Conservation (phyloP, 2,113 vertebrate genomes). For the Conger conger region DNA sequence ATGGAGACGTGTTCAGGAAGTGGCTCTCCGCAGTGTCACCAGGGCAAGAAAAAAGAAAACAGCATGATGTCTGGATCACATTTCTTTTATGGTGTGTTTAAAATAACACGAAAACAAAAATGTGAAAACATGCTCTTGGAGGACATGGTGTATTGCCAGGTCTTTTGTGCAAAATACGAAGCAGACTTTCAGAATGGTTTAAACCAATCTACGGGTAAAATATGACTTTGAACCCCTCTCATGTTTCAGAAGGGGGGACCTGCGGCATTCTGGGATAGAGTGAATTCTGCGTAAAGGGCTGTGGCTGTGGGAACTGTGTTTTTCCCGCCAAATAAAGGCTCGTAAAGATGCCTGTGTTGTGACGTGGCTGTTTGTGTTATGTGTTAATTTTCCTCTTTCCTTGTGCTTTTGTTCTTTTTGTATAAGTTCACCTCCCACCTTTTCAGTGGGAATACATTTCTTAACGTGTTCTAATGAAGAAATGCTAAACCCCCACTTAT, state of each 20-base stretch:
- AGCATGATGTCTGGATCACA: neutral
- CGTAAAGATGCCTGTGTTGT: neutral
- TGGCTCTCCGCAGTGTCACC: neutral
- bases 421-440: neutral
- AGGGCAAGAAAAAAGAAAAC: neutral
- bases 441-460: neutral
- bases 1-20: neutral
- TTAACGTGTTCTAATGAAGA: neutral
- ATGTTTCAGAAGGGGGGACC: neutral
- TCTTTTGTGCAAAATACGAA: neutral
- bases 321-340: neutral
- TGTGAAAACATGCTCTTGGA: neutral
- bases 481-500: neutral
- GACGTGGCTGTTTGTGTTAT: neutral
- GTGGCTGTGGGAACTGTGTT: neutral
- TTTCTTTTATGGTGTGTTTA: neutral
- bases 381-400: neutral
- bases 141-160: neutral
- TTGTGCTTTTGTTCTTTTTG: neutral
- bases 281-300: neutral
- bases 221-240: neutral
- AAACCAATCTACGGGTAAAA: neutral
- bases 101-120: neutral
- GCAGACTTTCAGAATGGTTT: neutral
- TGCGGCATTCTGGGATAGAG: neutral